A percentile compares a stretch with the other conserved stretches of the same genome.
Evolutionary conservation across 1,140 invertebrate species (phyloP).

Genomic region (Fopius arisanus): DNA sequence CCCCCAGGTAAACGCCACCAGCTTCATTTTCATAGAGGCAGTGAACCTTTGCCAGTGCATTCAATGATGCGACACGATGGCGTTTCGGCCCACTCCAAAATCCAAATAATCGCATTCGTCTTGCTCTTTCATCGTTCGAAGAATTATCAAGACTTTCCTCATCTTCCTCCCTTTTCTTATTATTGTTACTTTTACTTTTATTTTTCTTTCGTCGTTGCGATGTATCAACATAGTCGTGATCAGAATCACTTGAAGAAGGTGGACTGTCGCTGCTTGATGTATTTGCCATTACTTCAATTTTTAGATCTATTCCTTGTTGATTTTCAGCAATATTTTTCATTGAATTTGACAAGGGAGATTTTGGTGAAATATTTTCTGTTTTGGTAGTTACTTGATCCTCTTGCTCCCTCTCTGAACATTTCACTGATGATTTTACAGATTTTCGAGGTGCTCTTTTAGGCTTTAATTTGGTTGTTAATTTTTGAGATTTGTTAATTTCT

Average conservation of each 20-base stretch:
- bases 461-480: neutral
- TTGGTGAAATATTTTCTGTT: constrained; percentile 50
- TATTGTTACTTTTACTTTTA: constrained; percentile 41
- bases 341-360: neutral
- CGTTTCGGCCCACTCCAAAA: constrained; percentile 78
- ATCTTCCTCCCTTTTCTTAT: constrained; percentile 44
- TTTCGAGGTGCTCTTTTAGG: constrained; percentile 40
- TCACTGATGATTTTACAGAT: constrained; percentile 42
- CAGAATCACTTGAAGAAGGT: constrained; percentile 45
- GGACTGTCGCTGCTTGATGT: constrained; percentile 39
- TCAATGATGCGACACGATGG: constrained; percentile 86
- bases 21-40: constrained; percentile 90
- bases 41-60: constrained; percentile 90
- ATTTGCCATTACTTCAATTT: constrained; percentile 51
- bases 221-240: constrained; percentile 49
- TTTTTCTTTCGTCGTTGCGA: constrained; percentile 26
- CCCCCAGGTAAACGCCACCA: constrained; percentile 72
- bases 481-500: neutral
- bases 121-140: constrained; percentile 56
- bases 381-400: constrained; percentile 43
- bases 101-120: constrained; percentile 65
- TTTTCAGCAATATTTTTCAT: constrained; percentile 41
- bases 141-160: constrained; percentile 44
- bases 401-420: constrained; percentile 45
- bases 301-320: constrained; percentile 47